phyloP scores from a whole-genome alignment of 2,113 vertebrate genomes.

The Beaufortia kweichowensis region DNA sequence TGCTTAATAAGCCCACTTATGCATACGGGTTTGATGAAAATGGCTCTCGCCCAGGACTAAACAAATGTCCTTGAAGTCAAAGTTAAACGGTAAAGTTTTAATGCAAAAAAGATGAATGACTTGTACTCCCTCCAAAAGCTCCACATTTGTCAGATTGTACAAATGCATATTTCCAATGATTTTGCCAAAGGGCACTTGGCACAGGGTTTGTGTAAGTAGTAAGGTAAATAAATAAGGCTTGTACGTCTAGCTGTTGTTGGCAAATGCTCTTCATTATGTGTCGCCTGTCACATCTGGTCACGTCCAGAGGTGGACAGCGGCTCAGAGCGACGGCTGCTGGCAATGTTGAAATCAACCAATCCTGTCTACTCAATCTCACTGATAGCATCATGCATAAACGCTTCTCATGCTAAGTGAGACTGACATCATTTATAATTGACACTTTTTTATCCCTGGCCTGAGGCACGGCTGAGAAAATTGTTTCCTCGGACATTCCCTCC shows the following conservation, averaged over 20 bases:
- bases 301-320: constrained; percentile 18
- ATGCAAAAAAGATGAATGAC: constrained; percentile 12
- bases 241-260: constrained; percentile 2
- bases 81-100: constrained; percentile 20
- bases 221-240: neutral
- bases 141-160: neutral
- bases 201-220: neutral
- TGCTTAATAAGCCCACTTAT: constrained; percentile 39
- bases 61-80: constrained; percentile 27
- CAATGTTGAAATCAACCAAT: constrained; percentile 17
- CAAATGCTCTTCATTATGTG: neutral
- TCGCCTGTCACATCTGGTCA: neutral
- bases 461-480: constrained; percentile 43
- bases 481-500: constrained; percentile 31
- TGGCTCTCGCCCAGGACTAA: constrained; percentile 21
- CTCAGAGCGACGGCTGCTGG: neutral
- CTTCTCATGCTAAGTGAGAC: constrained; percentile 46
- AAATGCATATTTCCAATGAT: neutral
- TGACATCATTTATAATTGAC: constrained; percentile 60
- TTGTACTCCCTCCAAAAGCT: neutral
- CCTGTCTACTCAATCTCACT: constrained; percentile 24
- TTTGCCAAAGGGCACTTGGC: neutral
- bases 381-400: constrained; percentile 37
- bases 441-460: constrained; percentile 47
- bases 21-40: constrained; percentile 30